Evolutionary conservation across 2,888 invertebrate genomes (phyloP), one percentile per base, ranked within the genome.

Genomic region (Eurois occulta): DNA sequence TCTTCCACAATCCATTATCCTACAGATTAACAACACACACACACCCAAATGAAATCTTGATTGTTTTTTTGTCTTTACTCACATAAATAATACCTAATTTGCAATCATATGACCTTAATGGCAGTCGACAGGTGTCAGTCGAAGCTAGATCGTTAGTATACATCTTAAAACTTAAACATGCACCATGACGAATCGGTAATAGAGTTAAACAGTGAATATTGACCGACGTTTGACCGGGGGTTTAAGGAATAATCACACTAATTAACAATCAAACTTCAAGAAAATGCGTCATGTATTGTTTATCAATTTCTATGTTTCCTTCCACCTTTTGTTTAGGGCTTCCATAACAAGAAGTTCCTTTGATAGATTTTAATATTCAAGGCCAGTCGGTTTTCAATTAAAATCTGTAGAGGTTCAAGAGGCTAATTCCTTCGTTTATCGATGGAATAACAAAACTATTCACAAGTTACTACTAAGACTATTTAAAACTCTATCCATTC

Each of bases 251-350:
- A 48, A 69, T 69, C 43, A 16, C 41, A 38, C 46, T 76, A 48
- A 78, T 48, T 75, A 46, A 7, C 43, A 58, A 48, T 64, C n/a
- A n/a, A 65, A 65, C 41, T 65, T 43, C 24, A 77, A 18, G 83
- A 76, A 64, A n/a, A 77, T 66, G 35, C 41, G 41, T 58, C 24
- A 66, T 21, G n/a, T 62, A 83, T 83, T 83, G 77, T 77, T 82
- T 28, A 58, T 76, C 38, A 48, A 65, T 41, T 65, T 65, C 41
- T 41, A 48, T 10, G 11, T 65, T 78, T 66, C 48, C 66, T 67
- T 62, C 66, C 35, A 66, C 1, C 21, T 79, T 83, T 84, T 80
- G 80, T 80, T 66, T 80, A 84, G 10, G 80, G 80, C 71, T 80
- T 80, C 80, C 2, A 66, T n/a, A 84, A 66, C 38, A 64, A 16